Evolutionary conservation across 2,888 invertebrate genomes (phyloP).

Genomic region (Meteorus colon): DNA sequence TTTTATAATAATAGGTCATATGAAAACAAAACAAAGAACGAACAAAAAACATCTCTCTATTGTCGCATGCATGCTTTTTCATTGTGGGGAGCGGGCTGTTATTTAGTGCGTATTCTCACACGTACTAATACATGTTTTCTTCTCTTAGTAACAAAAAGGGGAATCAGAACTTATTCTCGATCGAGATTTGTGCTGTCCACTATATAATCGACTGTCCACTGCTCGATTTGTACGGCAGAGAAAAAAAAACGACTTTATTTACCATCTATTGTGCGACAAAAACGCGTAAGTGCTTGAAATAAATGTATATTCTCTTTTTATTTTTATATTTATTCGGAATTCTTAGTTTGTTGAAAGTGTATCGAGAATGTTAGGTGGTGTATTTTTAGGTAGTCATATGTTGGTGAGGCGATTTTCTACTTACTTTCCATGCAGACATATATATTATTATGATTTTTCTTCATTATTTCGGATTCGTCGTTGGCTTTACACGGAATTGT

Average conservation of each 20-base stretch:
- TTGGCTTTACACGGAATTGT: not conserved
- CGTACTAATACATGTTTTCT: not conserved
- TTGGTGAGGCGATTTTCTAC: not conserved
- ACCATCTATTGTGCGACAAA: constrained; percentile 30
- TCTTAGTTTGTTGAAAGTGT: not conserved
- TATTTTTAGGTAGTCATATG: not conserved
- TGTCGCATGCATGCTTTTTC: constrained; percentile 3
- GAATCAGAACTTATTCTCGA: not conserved
- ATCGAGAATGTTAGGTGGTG: not conserved
- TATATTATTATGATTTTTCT: not conserved
- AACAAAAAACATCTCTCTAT: not conserved
- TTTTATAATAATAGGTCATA: not conserved
- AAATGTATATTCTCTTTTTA: not conserved
- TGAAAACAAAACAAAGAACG: not conserved
- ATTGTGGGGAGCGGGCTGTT: not conserved
- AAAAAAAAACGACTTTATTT: constrained; percentile 1
- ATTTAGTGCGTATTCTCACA: not conserved
- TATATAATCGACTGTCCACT: not conserved
- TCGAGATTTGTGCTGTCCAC: not conserved
- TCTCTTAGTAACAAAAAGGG: not conserved
- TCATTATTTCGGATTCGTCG: not conserved
- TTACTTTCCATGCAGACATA: not conserved
- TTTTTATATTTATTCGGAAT: not conserved
- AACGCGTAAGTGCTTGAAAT: not conserved
- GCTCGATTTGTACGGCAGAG: constrained; percentile 4